Conservation (phyloP, 1,140 invertebrate species). For the Schlechtendalia chinensis region DNA sequence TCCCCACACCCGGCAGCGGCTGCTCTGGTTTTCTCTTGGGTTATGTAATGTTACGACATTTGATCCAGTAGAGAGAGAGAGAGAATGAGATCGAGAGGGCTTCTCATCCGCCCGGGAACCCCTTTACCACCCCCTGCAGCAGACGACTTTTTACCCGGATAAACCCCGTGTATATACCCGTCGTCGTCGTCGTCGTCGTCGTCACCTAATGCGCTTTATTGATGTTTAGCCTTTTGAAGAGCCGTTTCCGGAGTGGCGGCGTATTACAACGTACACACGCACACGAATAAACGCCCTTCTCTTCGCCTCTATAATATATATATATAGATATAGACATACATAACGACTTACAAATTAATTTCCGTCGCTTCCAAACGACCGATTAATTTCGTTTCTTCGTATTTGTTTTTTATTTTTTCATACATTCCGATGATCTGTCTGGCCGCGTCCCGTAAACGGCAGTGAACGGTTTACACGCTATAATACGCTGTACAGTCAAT, state of each 20-base stretch:
- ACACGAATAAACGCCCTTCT: background rate
- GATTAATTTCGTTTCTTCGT: slow-evolving; percentile 13
- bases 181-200: too few species aligned
- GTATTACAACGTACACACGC: background rate
- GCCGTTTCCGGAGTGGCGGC: slow-evolving; percentile 21
- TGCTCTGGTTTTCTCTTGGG: slow-evolving; percentile 44
- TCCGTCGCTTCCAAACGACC: slow-evolving; percentile 15
- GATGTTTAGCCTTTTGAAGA: slow-evolving; percentile 48
- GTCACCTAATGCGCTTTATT: slow-evolving; percentile 48
- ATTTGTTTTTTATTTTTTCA: slow-evolving; percentile 22
- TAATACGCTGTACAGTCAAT: too few species aligned
- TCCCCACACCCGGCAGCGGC: background rate
- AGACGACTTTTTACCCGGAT: slow-evolving; percentile 45
- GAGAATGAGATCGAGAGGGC: too few species aligned
- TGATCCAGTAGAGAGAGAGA: slow-evolving; percentile 48
- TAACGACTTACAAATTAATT: slow-evolving; percentile 34
- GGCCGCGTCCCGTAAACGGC: slow-evolving; percentile 18
- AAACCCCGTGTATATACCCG: slow-evolving; percentile 38
- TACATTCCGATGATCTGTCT: background rate
- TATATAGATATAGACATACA: too few species aligned
- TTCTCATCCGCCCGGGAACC: slow-evolving; percentile 40
- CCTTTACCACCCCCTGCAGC: slow-evolving; percentile 34
- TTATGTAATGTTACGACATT: slow-evolving; percentile 49
- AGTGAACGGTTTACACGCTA: background rate
- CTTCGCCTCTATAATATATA: background rate